Percentiles rank a stretch among this genome's conserved stretches.
Conservation (phyloP, 2,888 invertebrate genomes). For the Acanthopleura granulata region DNA sequence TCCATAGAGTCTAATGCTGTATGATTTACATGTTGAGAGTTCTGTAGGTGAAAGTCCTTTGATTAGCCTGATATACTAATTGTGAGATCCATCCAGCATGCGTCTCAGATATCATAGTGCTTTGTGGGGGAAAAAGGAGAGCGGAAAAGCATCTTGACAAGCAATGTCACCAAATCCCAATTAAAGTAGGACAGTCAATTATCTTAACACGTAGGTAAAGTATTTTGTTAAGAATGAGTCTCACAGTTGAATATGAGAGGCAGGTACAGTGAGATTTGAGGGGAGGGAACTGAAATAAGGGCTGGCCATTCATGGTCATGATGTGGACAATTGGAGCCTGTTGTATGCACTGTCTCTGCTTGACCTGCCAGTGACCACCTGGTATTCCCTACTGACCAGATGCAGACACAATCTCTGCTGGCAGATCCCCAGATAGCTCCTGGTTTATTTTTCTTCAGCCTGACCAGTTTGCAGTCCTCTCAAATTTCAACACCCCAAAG, state of each 20-base stretch:
- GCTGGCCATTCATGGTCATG: background rate
- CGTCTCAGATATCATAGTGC: no score
- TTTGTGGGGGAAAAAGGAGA: no score
- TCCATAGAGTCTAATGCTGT: no score
- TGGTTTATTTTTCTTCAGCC: background rate
- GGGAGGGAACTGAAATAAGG: background rate
- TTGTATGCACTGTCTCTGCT: background rate
- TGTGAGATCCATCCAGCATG: no score
- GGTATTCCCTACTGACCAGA: background rate
- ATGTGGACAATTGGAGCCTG: background rate
- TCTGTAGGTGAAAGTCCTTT: no score
- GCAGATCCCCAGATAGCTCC: constrained; percentile 1
- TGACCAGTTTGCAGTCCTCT: background rate
- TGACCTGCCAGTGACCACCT: background rate
- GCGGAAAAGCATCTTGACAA: no score
- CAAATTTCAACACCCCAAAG: background rate
- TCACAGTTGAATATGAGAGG: background rate
- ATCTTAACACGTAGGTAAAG: background rate
- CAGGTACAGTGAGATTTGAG: background rate
- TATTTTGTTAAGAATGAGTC: background rate
- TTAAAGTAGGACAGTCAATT: no score
- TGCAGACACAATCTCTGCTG: background rate
- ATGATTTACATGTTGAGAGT: no score
- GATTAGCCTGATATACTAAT: no score
- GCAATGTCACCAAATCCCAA: no score